Percentiles rank a stretch among this genome's conserved stretches.
phyloP scores from a whole-genome alignment of 37 sponge, comb jelly and placozoan genomes.

The Corticium candelabrum region DNA sequence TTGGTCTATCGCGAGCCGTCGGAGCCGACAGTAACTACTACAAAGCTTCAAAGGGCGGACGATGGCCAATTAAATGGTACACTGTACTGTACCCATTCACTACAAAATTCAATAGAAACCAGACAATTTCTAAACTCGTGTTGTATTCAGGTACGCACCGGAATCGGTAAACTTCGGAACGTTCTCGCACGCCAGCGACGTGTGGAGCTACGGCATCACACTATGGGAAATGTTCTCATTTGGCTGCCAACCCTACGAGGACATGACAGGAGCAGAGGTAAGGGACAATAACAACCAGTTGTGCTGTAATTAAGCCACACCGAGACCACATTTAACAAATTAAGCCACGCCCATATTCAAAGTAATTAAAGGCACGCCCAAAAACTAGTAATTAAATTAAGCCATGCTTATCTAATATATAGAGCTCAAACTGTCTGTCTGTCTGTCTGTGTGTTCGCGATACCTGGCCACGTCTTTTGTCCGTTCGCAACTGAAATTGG shows the following conservation, averaged over 20 bases:
- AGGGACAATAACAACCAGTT: not conserved
- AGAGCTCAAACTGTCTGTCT: no score
- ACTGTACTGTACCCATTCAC: not conserved
- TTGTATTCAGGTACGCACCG: constrained; percentile 81
- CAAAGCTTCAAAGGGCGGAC: constrained; percentile 89
- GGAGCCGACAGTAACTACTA: constrained; percentile 91
- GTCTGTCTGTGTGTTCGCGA: no score
- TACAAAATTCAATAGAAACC: not conserved
- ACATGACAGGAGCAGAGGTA: constrained; percentile 80
- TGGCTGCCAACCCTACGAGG: constrained; percentile 92
- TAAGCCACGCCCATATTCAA: no score
- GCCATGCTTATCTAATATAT: no score
- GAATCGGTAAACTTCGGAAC: constrained; percentile 92
- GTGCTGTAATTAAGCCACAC: no score
- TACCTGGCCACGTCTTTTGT: no score
- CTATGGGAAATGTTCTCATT: constrained; percentile 98
- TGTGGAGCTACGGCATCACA: constrained; percentile 97
- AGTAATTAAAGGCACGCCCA: no score
- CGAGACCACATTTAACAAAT: no score
- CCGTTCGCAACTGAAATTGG: no score
- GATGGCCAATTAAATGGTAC: constrained; percentile 98
- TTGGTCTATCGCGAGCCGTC: constrained; percentile 92
- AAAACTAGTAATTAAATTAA: no score
- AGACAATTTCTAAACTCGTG: not conserved
- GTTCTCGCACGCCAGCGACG: constrained; percentile 85